Evolutionary conservation across 2,888 invertebrate species (phyloP), one percentile per base, ranked within the genome.

Genomic region (Andricus quercusramuli): DNA sequence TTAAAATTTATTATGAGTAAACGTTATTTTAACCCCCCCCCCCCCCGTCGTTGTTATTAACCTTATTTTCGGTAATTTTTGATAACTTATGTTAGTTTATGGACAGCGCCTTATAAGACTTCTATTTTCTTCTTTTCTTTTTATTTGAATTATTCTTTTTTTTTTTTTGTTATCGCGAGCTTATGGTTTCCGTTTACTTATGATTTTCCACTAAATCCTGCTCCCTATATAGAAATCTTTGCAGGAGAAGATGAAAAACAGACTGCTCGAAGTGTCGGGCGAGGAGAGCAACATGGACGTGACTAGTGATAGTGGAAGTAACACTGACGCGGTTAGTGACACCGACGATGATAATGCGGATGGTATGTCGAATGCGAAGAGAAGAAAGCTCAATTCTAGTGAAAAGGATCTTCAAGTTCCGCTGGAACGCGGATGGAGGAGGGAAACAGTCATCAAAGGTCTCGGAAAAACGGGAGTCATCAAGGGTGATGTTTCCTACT

Each of bases 401-500:
- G 92, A 92, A 76, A 90, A 90, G 80, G 92, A 92, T 74, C 88
- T 92, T 22, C 92, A 92, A 82, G 85, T 92, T 37, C 91, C 92
- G 8, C 84, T 92, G 77, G 92, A 92, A 51, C 89, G 92, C 93
- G 98, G 98, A 82, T 99, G 99, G 99, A 96, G 97, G 88, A 94
- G 99, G n/a, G 97, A 98, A 91, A 98, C 98, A 0, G 95, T 97
- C 79, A 97, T 99, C 88, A 95, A 96, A 84, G 97, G 97, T 8
- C 94, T 98, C 13, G 97, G 97, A 9, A 96, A 97, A 86, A 96
- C 96, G 88, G 98, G 98, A 62, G 96, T 96, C 84, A 96, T 97
- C 85, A 96, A 97, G 86, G 98, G 99, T n/a, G 99, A 99, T 90
- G 99, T 99, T 68, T 95, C 96, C 80, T 99, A 99, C 93, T 95